A percentile compares a stretch with the other conserved stretches of the same genome.
Conservation (phyloP, 2,888 invertebrate species). For the Dryocosmus kuriphilus region DNA sequence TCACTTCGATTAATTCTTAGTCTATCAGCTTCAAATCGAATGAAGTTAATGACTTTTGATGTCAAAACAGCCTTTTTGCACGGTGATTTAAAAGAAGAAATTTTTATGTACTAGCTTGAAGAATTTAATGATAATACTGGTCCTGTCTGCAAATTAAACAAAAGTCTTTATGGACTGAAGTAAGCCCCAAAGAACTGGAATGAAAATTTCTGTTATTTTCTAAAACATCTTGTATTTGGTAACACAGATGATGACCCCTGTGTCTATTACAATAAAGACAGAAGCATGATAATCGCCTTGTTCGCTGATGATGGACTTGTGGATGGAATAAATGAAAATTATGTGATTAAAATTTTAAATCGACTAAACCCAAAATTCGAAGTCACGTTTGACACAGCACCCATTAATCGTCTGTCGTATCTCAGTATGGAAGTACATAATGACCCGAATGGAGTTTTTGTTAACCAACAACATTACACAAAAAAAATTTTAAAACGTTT, state of each 20-base stretch:
- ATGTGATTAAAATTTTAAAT: conserved; percentile 55
- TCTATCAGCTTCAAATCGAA: conserved; percentile 52
- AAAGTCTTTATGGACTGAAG: conserved; percentile 65
- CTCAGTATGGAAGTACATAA: no score
- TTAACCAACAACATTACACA: conserved; percentile 59
- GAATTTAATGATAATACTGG: conserved; percentile 55
- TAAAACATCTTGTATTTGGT: conserved; percentile 55
- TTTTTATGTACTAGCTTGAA: conserved; percentile 61
- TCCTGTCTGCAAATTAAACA: conserved; percentile 59
- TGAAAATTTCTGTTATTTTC: conserved; percentile 54
- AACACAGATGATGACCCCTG: conserved; percentile 63
- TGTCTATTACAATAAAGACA: conserved; percentile 59
- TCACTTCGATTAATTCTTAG: conserved; percentile 59
- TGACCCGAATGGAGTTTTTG: no score
- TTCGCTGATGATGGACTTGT: conserved; percentile 62
- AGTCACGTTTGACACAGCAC: no score
- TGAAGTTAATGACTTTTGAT: conserved; percentile 55
- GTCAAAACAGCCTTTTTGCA: conserved; percentile 58
- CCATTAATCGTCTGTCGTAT: no score
- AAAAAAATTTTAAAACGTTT: conserved; percentile 56
- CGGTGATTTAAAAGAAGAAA: conserved; percentile 53
- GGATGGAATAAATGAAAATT: conserved; percentile 47
- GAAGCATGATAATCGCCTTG: conserved; percentile 49
- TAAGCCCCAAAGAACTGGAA: conserved; percentile 65
- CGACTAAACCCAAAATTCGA: no score